Percentiles rank a stretch among this genome's conserved stretches.
Evolutionary conservation across 1,140 invertebrate genomes (phyloP).

Genomic region (Orchestia grillus): DNA sequence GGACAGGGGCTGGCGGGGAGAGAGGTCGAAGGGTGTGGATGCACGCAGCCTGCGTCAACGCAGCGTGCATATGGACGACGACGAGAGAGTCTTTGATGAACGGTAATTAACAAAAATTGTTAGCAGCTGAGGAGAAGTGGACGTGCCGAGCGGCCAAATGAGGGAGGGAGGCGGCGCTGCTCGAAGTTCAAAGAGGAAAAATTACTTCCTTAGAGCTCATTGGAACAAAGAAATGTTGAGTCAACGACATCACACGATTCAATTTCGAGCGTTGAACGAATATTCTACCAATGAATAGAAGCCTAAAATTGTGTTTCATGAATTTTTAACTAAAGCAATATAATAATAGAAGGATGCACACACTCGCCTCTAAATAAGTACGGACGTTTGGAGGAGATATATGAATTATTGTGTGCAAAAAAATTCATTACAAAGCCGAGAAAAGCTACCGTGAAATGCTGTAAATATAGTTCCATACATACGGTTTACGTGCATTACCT

Average conservation of each 20-base stretch:
- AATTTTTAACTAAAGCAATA: background rate
- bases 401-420: too few species aligned
- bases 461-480: too few species aligned
- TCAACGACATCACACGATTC: background rate
- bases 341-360: background rate
- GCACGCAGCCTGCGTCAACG: background rate
- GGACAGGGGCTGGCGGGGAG: background rate
- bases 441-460: too few species aligned
- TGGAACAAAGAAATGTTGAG: background rate
- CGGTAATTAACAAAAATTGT: slow-evolving; percentile 2
- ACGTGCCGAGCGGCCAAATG: background rate
- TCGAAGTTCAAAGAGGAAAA: background rate
- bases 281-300: background rate
- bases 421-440: too few species aligned
- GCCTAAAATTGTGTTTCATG: background rate
- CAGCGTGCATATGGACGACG: background rate
- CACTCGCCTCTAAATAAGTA: background rate
- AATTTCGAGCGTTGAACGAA: background rate
- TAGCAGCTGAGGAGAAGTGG: background rate
- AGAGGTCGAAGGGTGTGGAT: background rate
- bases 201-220: background rate
- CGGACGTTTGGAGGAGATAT: too few species aligned
- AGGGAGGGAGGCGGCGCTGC: background rate
- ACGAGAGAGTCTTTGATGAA: background rate
- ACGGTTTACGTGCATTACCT: too few species aligned